phyloP scores from a whole-genome alignment of 2,797 vertebrate species.

The Gallinago stenura region DNA sequence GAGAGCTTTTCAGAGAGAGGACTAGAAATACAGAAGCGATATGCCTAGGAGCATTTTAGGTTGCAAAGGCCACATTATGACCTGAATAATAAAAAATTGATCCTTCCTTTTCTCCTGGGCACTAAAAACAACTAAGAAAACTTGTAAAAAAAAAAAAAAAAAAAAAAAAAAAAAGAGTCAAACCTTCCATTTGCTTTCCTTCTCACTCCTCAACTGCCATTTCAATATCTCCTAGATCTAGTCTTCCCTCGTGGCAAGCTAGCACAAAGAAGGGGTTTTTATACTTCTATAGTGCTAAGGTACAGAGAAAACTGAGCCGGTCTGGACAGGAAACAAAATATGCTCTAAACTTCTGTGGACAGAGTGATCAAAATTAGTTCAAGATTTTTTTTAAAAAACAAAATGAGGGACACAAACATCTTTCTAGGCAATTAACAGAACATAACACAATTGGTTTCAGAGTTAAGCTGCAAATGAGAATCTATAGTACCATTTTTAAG shows the following conservation, averaged over 20 bases:
- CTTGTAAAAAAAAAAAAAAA: constrained; percentile 24
- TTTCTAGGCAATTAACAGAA: not conserved
- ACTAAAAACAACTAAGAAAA: constrained; percentile 31
- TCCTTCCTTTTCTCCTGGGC: not conserved
- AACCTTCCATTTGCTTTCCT: not conserved
- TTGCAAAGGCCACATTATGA: constrained; percentile 17
- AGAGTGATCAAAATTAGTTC: not conserved
- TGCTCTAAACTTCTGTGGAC: not conserved
- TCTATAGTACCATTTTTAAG: not conserved
- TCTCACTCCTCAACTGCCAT: not conserved
- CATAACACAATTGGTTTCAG: not conserved
- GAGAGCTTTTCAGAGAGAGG: constrained; percentile 22
- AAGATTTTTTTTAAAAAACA: not conserved
- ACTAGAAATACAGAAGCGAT: not conserved
- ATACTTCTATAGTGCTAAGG: not conserved
- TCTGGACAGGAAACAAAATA: not conserved
- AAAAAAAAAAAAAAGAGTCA: not conserved
- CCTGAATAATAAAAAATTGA: not conserved
- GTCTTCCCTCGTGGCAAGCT: not conserved
- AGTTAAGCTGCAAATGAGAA: not conserved
- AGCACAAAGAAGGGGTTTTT: not conserved
- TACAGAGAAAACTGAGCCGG: not conserved
- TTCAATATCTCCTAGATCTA: not conserved
- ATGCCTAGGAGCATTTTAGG: constrained; percentile 3
- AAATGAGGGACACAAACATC: not conserved